Conservation (phyloP, 2,888 invertebrate species). For the Agonopterix alstromeriana region DNA sequence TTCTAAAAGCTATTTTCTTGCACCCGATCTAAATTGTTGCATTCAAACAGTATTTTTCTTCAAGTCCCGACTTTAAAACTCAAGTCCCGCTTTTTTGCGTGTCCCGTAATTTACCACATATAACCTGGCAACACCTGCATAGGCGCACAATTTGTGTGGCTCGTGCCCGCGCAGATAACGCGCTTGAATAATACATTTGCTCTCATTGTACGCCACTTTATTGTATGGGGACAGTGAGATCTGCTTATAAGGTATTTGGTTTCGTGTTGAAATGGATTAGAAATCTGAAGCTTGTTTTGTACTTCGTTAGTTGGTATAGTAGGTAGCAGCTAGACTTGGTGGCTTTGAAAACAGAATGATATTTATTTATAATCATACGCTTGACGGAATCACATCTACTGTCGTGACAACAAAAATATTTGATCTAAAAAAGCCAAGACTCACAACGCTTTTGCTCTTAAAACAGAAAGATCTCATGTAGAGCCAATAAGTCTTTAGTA, state of each 20-base stretch:
- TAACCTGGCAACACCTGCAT: slow-evolving; percentile 10
- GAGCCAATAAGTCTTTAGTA: too few species aligned
- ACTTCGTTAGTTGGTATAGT: neutral
- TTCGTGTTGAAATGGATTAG: slow-evolving; percentile 4
- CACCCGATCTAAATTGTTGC: too few species aligned
- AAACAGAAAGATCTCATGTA: too few species aligned
- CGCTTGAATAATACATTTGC: slow-evolving; percentile 55
- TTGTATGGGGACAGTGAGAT: slow-evolving; percentile 23
- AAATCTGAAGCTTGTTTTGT: neutral
- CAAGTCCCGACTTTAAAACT: too few species aligned
- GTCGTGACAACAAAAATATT: too few species aligned
- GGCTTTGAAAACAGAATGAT: too few species aligned
- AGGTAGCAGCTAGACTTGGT: neutral
- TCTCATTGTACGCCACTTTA: slow-evolving; percentile 47
- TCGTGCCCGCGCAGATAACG: slow-evolving; percentile 50
- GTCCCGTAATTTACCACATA: neutral
- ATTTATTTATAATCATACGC: too few species aligned
- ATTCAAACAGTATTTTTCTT: slow-evolving; percentile 2
- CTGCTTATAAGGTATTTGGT: slow-evolving; percentile 9
- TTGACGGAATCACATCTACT: too few species aligned
- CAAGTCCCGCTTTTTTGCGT: too few species aligned
- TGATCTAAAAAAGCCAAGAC: too few species aligned
- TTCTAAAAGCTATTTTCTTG: too few species aligned
- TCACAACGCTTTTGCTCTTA: too few species aligned
- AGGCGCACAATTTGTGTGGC: slow-evolving; percentile 58